phyloP scores from a whole-genome alignment of 2,113 vertebrate genomes.

The Pterophyllum scalare region DNA sequence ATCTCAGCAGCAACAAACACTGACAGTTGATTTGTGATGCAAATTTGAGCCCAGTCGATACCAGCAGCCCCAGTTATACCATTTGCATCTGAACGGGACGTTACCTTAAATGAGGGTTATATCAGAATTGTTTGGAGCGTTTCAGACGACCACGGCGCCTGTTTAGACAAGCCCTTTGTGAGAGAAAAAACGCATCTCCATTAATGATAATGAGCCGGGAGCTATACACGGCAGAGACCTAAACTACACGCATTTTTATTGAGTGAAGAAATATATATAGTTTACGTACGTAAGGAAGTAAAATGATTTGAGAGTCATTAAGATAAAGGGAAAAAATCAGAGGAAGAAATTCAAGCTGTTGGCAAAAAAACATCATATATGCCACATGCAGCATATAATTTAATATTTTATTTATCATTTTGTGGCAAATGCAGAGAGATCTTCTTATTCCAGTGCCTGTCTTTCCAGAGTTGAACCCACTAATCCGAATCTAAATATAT shows the following conservation, averaged over 20 bases:
- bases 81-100: slow-evolving; percentile 78
- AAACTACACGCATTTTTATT: slow-evolving; percentile 5
- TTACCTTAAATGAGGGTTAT: slow-evolving; percentile 67
- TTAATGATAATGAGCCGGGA: slow-evolving; percentile 66
- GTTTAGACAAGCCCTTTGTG: slow-evolving; percentile 81
- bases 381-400: neutral
- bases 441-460: neutral
- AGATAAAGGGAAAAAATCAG: neutral
- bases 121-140: slow-evolving; percentile 46
- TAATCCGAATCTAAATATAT: neutral
- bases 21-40: slow-evolving; percentile 57
- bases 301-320: neutral
- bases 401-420: neutral
- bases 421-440: neutral
- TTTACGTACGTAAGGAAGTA: neutral
- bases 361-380: neutral
- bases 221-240: slow-evolving; percentile 43
- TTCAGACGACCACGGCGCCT: slow-evolving; percentile 77
- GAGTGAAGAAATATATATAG: neutral
- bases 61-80: neutral
- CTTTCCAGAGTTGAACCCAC: neutral
- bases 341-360: neutral
- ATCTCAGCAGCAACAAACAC: slow-evolving; percentile 31
- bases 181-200: slow-evolving; percentile 51
- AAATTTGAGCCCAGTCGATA: slow-evolving; percentile 63